Evolutionary conservation across 2,797 vertebrate species (phyloP).

Genomic region (Gambusia yucatana): DNA sequence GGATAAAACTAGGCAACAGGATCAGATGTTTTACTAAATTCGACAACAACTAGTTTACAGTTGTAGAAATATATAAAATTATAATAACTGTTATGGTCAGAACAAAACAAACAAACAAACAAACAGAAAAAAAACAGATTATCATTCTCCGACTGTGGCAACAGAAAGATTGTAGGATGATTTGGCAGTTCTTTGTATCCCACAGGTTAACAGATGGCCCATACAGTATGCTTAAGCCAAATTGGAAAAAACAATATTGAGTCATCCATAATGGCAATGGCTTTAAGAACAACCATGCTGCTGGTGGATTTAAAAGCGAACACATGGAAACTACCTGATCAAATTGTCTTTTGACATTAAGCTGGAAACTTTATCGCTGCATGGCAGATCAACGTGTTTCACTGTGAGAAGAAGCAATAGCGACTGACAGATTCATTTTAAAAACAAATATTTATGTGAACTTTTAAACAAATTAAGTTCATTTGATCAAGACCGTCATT

Average conservation of each 20-base stretch:
- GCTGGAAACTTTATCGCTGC: background rate
- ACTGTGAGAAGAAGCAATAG: background rate
- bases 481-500: background rate
- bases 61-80: background rate
- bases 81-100: background rate
- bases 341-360: background rate
- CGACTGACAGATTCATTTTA: background rate
- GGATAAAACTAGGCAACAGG: background rate
- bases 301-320: constrained; percentile 5
- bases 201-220: constrained; percentile 65
- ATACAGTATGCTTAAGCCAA: constrained; percentile 48
- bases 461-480: background rate
- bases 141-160: constrained; percentile 4
- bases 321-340: constrained; percentile 13
- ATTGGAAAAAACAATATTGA: constrained; percentile 47
- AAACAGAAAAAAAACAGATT: background rate
- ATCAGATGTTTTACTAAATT: background rate
- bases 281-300: constrained; percentile 12
- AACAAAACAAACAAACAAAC: too few species aligned
- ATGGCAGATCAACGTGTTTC: background rate
- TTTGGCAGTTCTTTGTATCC: constrained; percentile 37
- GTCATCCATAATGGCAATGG: constrained; percentile 44
- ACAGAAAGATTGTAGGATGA: constrained; percentile 11
- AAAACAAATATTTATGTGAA: background rate
- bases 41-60: background rate